Conservation (phyloP, 2,113 vertebrate species). For the Colossoma macropomum region DNA sequence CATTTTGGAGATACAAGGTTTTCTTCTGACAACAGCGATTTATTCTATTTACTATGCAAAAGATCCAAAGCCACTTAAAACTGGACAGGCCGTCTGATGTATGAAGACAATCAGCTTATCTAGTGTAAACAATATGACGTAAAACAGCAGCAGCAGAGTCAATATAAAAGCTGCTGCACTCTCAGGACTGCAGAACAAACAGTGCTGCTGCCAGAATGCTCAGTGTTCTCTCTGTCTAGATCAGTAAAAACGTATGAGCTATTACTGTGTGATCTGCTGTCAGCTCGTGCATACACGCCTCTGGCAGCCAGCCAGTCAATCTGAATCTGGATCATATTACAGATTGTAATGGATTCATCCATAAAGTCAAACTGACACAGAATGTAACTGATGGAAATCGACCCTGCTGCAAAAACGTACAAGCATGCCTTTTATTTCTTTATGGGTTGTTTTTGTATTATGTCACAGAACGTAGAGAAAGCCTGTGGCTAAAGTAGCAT, state of each 20-base stretch:
- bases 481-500: neutral
- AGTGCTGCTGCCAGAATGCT: neutral
- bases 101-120: neutral
- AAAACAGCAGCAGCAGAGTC: neutral
- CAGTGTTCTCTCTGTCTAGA: neutral
- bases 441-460: conserved; percentile 8
- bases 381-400: conserved; percentile 47
- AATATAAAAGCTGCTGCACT: conserved; percentile 24
- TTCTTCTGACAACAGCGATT: too few species aligned
- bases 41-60: too few species aligned
- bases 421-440: conserved; percentile 8
- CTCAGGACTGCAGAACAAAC: conserved; percentile 5
- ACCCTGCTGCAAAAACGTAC: conserved; percentile 36
- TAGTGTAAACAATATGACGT: neutral
- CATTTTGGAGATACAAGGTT: too few species aligned
- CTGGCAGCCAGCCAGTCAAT: conserved; percentile 38
- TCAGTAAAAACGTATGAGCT: conserved; percentile 48
- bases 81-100: neutral
- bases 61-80: too few species aligned
- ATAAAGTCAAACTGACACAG: conserved; percentile 39
- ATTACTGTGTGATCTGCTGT: conserved; percentile 46
- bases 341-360: conserved; percentile 50
- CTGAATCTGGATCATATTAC: conserved; percentile 42
- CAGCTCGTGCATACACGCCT: conserved; percentile 10
- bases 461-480: neutral